phyloP scores from a whole-genome alignment of 2,888 invertebrate genomes.

The Acanthosoma haemorrhoidale region DNA sequence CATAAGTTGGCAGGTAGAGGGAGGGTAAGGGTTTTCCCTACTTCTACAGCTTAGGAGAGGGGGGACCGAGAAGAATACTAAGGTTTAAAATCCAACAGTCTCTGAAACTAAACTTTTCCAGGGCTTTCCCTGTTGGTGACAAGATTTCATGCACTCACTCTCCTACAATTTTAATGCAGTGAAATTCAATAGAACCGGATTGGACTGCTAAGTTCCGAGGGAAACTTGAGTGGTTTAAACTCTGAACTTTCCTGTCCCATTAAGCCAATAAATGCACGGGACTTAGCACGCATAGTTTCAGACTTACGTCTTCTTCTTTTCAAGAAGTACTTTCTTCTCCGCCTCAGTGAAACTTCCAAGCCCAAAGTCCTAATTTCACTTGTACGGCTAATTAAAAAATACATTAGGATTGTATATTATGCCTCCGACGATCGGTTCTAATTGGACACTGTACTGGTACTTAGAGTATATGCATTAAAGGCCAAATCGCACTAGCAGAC shows the following conservation, averaged over 20 bases:
- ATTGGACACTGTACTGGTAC: too few relatives aligned
- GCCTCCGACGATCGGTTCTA: too few relatives aligned
- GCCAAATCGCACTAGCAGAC: too few relatives aligned
- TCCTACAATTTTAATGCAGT: constrained; percentile 3
- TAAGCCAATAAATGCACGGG: neutral
- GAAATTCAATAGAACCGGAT: neutral
- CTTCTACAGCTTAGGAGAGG: neutral
- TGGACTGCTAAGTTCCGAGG: neutral
- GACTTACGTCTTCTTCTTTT: too few relatives aligned
- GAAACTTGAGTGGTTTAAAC: neutral
- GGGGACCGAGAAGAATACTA: constrained; percentile 12
- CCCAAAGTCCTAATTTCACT: too few relatives aligned
- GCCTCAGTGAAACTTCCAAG: too few relatives aligned
- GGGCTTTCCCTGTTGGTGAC: neutral
- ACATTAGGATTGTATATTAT: too few relatives aligned
- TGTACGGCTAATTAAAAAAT: too few relatives aligned
- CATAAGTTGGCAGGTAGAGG: constrained; percentile 2
- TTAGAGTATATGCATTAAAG: too few relatives aligned
- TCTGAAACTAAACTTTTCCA: neutral
- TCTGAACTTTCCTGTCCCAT: neutral
- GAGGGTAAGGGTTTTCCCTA: neutral
- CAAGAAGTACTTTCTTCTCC: too few relatives aligned
- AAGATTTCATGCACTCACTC: neutral
- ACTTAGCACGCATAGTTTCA: too few relatives aligned
- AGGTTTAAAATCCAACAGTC: constrained; percentile 1